Evolutionary conservation across 2,113 vertebrate species (phyloP), one percentile per base, ranked within the genome.

Genomic region (Callospermophilus lateralis): DNA sequence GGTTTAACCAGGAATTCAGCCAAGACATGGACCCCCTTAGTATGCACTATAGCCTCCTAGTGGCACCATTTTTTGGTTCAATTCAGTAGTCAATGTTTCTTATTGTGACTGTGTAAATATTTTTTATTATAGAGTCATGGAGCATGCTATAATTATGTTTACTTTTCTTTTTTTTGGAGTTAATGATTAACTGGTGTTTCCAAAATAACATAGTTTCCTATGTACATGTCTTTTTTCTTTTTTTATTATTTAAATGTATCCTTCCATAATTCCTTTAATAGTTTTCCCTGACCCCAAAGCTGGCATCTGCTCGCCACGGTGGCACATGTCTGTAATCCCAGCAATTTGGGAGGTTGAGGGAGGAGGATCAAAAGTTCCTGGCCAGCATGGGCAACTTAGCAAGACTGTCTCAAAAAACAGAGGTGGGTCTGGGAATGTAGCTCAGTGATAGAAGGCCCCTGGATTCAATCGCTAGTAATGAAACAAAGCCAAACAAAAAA

Each of bases 111-210:
- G 30, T 65, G 34, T 96, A 91, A 93, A 93, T 91, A 74, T 39
- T 63, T 11, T 83, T 96, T 94, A 90, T 84, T 87, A 53, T 79
- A n/a, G 37, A 86, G 26, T 74, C n/a, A 72, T 45, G n/a, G 51
- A 89, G 24, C 45, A n/a, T 84, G n/a, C 58, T 89, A 34, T 92
- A 48, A 89, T 94, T 79, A 58, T 51, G 58, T 72, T 94, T 94
- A 83, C 22, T 76, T 93, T 78, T 70, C 61, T 58, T 77, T 96
- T 96, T 88, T 68, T 19, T 42, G 6, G 76, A 89, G 77, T 96
- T 86, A 94, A 84, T 96, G 58, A 84, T 91, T 86, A 96, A 89
- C 73, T 93, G 26, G 30, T 55, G 65, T 89, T 97, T 81, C 81
- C 26, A 91, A 39, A 16, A 32, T 90, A 76, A 65, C 39, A 16